A percentile compares a stretch with the other conserved stretches of the same genome.
Conservation (phyloP, 1,140 invertebrate species). For the Papilio xuthus region DNA sequence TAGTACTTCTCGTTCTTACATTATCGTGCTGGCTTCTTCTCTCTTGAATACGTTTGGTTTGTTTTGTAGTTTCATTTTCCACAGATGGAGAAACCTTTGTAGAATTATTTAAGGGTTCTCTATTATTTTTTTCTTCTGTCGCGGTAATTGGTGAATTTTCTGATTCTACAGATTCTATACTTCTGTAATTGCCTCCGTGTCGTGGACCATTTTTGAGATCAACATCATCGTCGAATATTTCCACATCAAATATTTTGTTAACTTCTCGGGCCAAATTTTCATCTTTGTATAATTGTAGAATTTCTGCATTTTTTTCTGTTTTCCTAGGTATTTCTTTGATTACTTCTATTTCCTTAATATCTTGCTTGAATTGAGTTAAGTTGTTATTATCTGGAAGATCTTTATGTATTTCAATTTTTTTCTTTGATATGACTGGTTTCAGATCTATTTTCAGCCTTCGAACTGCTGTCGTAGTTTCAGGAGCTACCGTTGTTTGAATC, state of each 20-base stretch:
- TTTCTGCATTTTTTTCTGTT: slow-evolving; percentile 61
- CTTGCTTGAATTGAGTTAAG: slow-evolving; percentile 69
- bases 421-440: slow-evolving; percentile 62
- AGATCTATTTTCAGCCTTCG: slow-evolving; percentile 45
- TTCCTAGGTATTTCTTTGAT: slow-evolving; percentile 68
- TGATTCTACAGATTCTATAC: slow-evolving; percentile 46
- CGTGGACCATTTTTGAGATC: slow-evolving; percentile 66
- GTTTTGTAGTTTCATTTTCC: slow-evolving; percentile 60
- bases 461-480: slow-evolving; percentile 56
- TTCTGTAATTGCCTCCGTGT: slow-evolving; percentile 76
- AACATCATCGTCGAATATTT: slow-evolving; percentile 72
- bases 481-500: slow-evolving; percentile 59
- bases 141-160: slow-evolving; percentile 32
- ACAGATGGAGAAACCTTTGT: slow-evolving; percentile 33
- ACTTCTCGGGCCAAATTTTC: slow-evolving; percentile 74
- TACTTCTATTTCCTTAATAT: slow-evolving; percentile 77
- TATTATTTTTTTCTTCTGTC: slow-evolving; percentile 49
- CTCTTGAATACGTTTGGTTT: slow-evolving; percentile 47
- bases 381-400: slow-evolving; percentile 67
- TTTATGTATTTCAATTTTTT: slow-evolving; percentile 74
- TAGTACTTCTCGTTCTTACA: slow-evolving; percentile 45
- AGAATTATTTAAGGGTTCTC: slow-evolving; percentile 47
- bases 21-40: slow-evolving; percentile 36
- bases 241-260: slow-evolving; percentile 74
- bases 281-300: slow-evolving; percentile 71